Base-by-base conservation (phyloP, 1,140 invertebrate genomes). In the Neotoxoptera formosana region DNA sequence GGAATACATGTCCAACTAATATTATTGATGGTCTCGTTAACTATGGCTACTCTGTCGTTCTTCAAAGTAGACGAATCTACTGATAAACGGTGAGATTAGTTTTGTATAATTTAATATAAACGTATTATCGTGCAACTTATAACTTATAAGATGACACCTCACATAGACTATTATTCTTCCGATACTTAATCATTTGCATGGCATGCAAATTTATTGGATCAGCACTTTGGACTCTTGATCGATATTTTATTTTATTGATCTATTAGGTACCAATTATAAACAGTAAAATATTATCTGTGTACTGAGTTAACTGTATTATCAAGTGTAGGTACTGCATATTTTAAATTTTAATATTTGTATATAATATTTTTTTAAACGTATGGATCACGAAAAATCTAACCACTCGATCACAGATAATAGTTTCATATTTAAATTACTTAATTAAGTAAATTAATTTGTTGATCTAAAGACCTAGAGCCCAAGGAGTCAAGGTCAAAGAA, bases 11-110 rank as follows among this genome's bases (percentile, higher is more conserved):
- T 97, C 84, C 99, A 99, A 95, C 95, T 99, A 17, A 95, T 96
- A 0, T 97, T 99, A 67, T 95, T 99, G 17, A 96, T 97, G 0
- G 95, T 97, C 1, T 96, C 97, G 23, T 97, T 97, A 1, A 96
- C 97, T 8, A 94, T 98, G 14, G 98, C 98, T 36, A 98, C 98
- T 0, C 95, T 96, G 0, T 95, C 97, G 1, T 99, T 99, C 95
- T 97, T 97, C 94, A 94, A 96, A 36, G 97, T 99, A 20, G 98
- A 99, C 48, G 76, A 88, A 41, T 86, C 90, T 30, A 67, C 45
- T 56, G 21, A 93, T 41, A 93, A 90, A 34, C 47, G 93, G 86
- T 48, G 25, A 56, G 93, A 93, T 25, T 36, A 89, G 21, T 56
- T 56, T 53, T 36, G 14, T 6, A 48, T n/a, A 9, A n/a, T 48